A percentile compares a stretch with the other conserved stretches of the same genome.
Conservation (phyloP, 2,113 vertebrate species). For the Passer domesticus region DNA sequence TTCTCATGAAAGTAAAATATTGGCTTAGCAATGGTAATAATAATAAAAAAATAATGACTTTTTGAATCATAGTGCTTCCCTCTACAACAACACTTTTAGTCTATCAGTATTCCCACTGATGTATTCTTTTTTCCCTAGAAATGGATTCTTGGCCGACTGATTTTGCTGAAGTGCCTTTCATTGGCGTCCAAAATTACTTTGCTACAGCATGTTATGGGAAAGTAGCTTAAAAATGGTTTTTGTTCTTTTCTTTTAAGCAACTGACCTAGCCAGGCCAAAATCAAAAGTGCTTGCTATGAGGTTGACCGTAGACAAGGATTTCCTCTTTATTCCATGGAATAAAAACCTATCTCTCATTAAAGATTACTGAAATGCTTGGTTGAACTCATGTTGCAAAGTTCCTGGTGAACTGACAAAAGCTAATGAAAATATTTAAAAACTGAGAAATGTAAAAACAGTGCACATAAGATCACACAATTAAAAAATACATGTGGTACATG, state of each 20-base stretch:
- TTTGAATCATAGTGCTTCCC: background rate
- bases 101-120: background rate
- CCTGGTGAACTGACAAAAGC: background rate
- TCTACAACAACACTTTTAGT: background rate
- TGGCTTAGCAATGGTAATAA: background rate
- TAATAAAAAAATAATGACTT: background rate
- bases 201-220: background rate
- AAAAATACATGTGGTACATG: background rate
- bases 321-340: slow-evolving; percentile 24
- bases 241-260: background rate
- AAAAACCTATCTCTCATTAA: background rate
- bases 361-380: background rate
- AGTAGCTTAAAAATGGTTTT: background rate
- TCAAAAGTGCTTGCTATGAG: slow-evolving; percentile 16
- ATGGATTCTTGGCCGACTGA: background rate
- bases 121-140: background rate
- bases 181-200: background rate
- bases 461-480: background rate
- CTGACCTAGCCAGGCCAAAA: background rate
- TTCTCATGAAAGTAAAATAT: background rate
- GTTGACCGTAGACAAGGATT: slow-evolving; percentile 22
- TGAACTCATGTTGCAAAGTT: background rate
- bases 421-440: background rate
- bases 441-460: background rate
- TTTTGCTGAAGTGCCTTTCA: background rate